phyloP scores from a whole-genome alignment of 1,140 invertebrate genomes.

The Hermetia illucens region DNA sequence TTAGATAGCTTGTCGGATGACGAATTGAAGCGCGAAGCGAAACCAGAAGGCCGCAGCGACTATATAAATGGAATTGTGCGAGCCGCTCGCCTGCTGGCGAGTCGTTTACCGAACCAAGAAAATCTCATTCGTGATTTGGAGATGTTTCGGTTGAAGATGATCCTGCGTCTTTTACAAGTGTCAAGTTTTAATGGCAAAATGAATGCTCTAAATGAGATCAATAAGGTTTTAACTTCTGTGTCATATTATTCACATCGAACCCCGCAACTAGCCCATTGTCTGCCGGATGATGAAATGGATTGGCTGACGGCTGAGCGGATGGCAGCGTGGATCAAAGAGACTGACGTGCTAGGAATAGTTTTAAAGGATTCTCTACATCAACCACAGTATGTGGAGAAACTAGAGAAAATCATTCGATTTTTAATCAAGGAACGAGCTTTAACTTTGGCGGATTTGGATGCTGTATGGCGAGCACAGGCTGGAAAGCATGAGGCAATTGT shows the following conservation, averaged over 20 bases:
- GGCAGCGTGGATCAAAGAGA: slow-evolving; percentile 95
- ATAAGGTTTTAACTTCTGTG: slow-evolving; percentile 88
- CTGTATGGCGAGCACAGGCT: slow-evolving; percentile 90
- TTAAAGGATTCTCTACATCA: slow-evolving; percentile 91
- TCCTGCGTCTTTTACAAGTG: slow-evolving; percentile 85
- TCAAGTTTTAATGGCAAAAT: slow-evolving; percentile 99
- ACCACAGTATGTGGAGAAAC: slow-evolving; percentile 93
- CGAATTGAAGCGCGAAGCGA: slow-evolving; percentile 91
- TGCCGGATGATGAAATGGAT: slow-evolving; percentile 62
- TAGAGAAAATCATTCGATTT: slow-evolving; percentile 94
- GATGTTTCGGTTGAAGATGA: slow-evolving; percentile 94
- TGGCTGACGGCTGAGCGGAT: slow-evolving; percentile 88
- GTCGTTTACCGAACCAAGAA: slow-evolving; percentile 62
- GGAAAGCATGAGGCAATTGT: slow-evolving; percentile 93
- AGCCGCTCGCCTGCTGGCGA: slow-evolving; percentile 76
- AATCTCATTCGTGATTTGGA: slow-evolving; percentile 79
- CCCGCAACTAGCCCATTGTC: slow-evolving; percentile 32
- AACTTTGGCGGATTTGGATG: slow-evolving; percentile 81
- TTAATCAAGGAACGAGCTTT: slow-evolving; percentile 91
- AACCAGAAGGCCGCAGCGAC: slow-evolving; percentile 90
- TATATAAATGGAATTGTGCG: slow-evolving; percentile 81
- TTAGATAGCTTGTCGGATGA: slow-evolving; percentile 93
- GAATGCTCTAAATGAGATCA: slow-evolving; percentile 97
- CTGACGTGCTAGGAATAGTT: slow-evolving; percentile 90
- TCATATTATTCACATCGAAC: slow-evolving; percentile 70